Evolutionary conservation across 2,888 invertebrate genomes (phyloP), one percentile per base, ranked within the genome.

Genomic region (Beris morrisii): DNA sequence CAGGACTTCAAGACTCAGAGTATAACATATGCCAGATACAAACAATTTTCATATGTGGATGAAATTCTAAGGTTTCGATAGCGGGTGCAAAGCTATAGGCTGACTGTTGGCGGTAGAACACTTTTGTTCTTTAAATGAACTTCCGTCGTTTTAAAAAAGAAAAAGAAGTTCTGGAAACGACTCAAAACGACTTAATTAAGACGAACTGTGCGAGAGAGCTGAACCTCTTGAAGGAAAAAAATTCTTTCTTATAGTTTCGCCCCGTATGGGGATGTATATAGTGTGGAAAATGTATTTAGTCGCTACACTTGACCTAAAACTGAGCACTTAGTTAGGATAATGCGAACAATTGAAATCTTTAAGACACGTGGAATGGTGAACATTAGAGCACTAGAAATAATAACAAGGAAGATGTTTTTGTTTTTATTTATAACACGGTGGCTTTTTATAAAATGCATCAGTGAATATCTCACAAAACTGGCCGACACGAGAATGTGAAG

Each of bases 131-230:
- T 22, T 54, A 53, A 54, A 64, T 64, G 44, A 45, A 54, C 64
- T 64, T 64, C 64, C 64, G 64, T 64, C 64, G 64, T 64, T 64
- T 64, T 64, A 64, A 54, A 38, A 64, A 64, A 63, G 43, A 22
- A 15, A 63, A 32, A 48, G 22, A 3, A 38, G 38, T 38, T 38
- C 7, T 38, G 38, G 46, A 28, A 15, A 50, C 50, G 5, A 32
- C 50, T 61, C 61, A 50, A 61, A 50, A 61, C 61, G 52, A 50
- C 61, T 61, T 61, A 61, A 61, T 61, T 61, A 61, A 61, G 52
- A 61, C 15, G 55, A 55, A 22, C 1, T 22, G 22, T 22, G 22
- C 22, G 22, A 22, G 11, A 53, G 54, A 31, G 31, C 22, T 22
- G 22, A 30, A 30, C 54, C 28, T 31, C 31, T 30, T 59, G 48